Percentiles rank a stretch among this genome's conserved stretches.
These are phyloP conservation scores for Scolopax rusticola DNA, from an alignment of 2,797 vertebrate species.

Conservation along the genomic window DNA sequence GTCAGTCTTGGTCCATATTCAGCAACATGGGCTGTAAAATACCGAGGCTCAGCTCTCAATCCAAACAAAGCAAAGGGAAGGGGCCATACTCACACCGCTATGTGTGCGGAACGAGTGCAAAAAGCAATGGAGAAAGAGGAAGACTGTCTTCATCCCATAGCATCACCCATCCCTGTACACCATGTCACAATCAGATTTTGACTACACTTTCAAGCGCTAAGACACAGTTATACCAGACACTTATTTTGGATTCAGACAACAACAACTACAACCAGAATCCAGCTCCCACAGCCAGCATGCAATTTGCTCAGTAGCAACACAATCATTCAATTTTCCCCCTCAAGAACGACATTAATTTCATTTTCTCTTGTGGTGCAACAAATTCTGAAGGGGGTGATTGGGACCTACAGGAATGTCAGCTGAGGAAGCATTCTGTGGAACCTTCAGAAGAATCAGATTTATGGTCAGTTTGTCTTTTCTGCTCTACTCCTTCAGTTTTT, in stretches of 20 bases:
- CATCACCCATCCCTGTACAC: no score
- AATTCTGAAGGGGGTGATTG: background rate
- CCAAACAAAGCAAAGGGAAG: accelerated
- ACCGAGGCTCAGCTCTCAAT: background rate
- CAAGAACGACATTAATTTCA: background rate
- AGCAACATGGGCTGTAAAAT: background rate
- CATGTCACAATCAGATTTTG: background rate
- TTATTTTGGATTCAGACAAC: background rate
- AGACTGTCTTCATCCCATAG: background rate
- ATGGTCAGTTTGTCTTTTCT: background rate
- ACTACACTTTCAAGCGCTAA: background rate
- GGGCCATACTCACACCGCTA: background rate
- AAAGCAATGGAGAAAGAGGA: background rate
- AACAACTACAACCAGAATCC: background rate
- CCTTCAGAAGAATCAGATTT: background rate
- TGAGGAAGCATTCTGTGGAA: background rate
- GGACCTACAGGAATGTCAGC: background rate
- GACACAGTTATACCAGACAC: background rate
- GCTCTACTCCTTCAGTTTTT: background rate
- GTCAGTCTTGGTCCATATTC: background rate
- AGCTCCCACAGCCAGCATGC: background rate
- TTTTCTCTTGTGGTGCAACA: background rate
- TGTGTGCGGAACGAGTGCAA: background rate
- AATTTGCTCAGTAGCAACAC: background rate
- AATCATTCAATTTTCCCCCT: background rate